Percentiles rank a stretch among this genome's conserved stretches.
phyloP scores from a whole-genome alignment of 2,888 invertebrate species.

The Diloba caeruleocephala region DNA sequence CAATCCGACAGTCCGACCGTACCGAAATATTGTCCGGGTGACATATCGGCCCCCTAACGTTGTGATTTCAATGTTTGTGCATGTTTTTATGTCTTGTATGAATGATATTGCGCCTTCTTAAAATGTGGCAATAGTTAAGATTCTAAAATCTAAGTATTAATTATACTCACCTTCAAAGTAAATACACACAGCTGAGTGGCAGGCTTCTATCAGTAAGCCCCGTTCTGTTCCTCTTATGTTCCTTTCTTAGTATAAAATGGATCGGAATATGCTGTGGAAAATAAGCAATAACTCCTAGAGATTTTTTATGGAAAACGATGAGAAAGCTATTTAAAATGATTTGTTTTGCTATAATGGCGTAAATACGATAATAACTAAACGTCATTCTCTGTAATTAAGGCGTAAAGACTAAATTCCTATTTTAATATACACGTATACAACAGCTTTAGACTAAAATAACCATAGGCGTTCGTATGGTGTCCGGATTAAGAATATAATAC shows the following conservation, averaged over 20 bases:
- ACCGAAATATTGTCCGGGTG: slow-evolving; percentile 55
- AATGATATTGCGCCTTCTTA: too few species aligned
- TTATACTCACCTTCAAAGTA: slow-evolving; percentile 11
- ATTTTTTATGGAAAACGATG: slow-evolving; percentile 5
- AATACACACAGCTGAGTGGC: slow-evolving; percentile 1
- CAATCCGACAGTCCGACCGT: slow-evolving; percentile 57
- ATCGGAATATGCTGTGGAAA: slow-evolving; percentile 12
- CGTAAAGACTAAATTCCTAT: too few species aligned
- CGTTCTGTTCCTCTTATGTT: slow-evolving; percentile 19
- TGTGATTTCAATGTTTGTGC: slow-evolving; percentile 62
- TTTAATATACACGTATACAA: too few species aligned
- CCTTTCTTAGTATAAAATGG: slow-evolving; percentile 21
- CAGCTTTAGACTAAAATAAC: too few species aligned
- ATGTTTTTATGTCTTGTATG: slow-evolving; percentile 41
- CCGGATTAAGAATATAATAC: too few species aligned
- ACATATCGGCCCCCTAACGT: slow-evolving; percentile 59
- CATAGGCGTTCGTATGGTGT: too few species aligned
- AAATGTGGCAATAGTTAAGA: too few species aligned
- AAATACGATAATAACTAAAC: too few species aligned
- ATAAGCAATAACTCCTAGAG: slow-evolving; percentile 11
- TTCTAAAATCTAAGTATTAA: too few species aligned
- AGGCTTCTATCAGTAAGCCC: slow-evolving; percentile 11
- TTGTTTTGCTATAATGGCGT: too few species aligned
- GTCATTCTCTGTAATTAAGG: too few species aligned
- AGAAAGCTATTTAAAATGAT: slow-evolving; percentile 6